Base-by-base conservation (phyloP, 2,797 vertebrate genomes). In the Poeciliopsis infans region DNA sequence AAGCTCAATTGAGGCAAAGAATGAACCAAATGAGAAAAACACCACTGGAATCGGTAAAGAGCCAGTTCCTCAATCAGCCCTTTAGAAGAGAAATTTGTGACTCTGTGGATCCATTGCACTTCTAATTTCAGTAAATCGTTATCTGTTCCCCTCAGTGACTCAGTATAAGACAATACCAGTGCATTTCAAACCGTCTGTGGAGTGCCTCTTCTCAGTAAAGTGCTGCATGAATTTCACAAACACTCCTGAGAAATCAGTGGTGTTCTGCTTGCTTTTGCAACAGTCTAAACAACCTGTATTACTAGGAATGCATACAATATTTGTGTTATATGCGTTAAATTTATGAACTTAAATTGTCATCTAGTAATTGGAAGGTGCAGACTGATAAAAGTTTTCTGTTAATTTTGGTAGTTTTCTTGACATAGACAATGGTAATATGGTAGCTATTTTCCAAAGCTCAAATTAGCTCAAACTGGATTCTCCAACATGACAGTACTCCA, bases 121-220 rank as follows among this genome's bases (percentile, higher is more conserved):
- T 89, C 85, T 90, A 84, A 88, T 92, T 90, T 86, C 88, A 83
- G 82, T 82, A 87, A 92, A 92, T 83, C 84, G 69, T 84, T 87
- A 79, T 85, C 78, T 79, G 70, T 75, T 84, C 82, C 79, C 83
- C 83, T 87, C 78, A 82, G 82, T 84, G 79, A 85, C 83, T 87
- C 83, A 43, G 28, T 81, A 49, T 51, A 69, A 83, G 82, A 72
- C 84, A 85, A 84, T 84, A 87, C 82, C 71, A 82, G 80, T 87
- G 82, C 61, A 75, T 85, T 81, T 84, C 13, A 86, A 87, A 86
- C 81, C 46, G 76, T 86, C 83, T 51, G 39, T 69, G 55, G 80
- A 86, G 80, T 68, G 80, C 51, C 78, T 72, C 64, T 57, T 83
- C 70, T 78, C 71, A 83, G 69, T 64, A 79, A 86, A 80, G 75